Base-by-base conservation (phyloP, 2,797 vertebrate species). In the Acipenser ruthenus region DNA sequence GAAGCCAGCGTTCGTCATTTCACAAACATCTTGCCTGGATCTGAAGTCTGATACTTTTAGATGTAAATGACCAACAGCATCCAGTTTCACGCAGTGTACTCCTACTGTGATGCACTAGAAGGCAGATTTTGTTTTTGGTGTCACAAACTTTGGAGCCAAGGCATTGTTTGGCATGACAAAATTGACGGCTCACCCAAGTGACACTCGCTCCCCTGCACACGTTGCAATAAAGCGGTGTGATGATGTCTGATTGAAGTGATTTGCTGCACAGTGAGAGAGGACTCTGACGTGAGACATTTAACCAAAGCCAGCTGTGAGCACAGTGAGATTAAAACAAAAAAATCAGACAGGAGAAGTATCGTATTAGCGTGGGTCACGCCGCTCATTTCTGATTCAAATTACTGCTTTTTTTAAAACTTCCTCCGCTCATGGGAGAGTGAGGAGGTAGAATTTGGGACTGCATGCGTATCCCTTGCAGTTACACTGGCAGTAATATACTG, bases 241-340 rank as follows among this genome's bases (percentile, higher is more conserved):
- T 10, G 62, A 70, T 66, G 67, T 66, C 51, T 64, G 78, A 79
- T 77, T 72, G 69, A 77, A 78, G 47, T 7, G 4, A 8, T 1
- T 37, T 73, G 71, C 78, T 73, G 69, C 68, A 68, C 72, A 55
- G 71, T 70, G 37, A 80, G 78, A 70, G 66, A 73, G 81, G 83
- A 84, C 82, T 83, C 75, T 85, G 77, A 85, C 78, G 76, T 80
- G 87, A 80, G 75, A 77, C 69, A 55, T 74, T 78, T 93, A 91
- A 93, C 85, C 78, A 81, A 79, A 89, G 85, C 87, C 91, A 93
- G 91, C 91, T 93, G 90, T 77, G 82, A 69, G 78, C 76, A 58
- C 74, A 72, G 79, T 76, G 77, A 90, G 85, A 89, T 87, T 83
- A 88, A 91, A 89, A 88, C 85, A 80, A 85, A 86, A 85, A 89